Base-by-base conservation (phyloP, 2,888 invertebrate species). In the Griposia aprilina region DNA sequence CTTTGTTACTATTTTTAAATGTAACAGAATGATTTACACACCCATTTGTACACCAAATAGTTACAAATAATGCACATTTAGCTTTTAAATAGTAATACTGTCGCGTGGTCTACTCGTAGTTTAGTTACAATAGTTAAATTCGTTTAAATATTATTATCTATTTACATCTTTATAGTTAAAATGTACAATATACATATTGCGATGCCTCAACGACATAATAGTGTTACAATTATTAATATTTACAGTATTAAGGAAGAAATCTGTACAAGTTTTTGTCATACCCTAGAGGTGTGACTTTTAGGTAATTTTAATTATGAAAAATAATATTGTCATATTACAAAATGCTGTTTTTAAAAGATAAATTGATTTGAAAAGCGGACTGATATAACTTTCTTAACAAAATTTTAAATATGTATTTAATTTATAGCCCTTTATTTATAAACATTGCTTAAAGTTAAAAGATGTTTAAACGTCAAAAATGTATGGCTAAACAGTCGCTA, bases 101-200 rank as follows among this genome's bases (percentile, higher is more conserved):
- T 81, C 83, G 91, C 93, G 93, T 93, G 93, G 93, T 93, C 87
- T 93, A 94, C 91, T 83, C 76, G 88, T 92, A 92, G 88, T 91
- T 91, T 90, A 88, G 90, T 93, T 94, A 94, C 91, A 93, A 93
- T 94, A 94, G 91, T 95, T 96, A 96, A 96, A 96, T 96, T 96
- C 96, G 96, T 96, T 96, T 95, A 96, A 96, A 95, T 95, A 96
- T 62, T 62, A 62, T 62, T 62, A 62, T 94, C 93, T 96, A 95
- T 96, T 92, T 96, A 96, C 96, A 96, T 90, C 91, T 91, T 89
- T 90, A 90, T 89, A 87, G 86, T 92, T 92, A 92, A 82, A 93
- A 92, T 93, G 86, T 94, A 94, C 92, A 94, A 91, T 92, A 93
- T 89, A 93, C 92, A 93, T 94, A 95, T 95, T 95, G 94, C 94